phyloP scores from a whole-genome alignment of 1,140 invertebrate genomes.

The Caerostris extrusa region DNA sequence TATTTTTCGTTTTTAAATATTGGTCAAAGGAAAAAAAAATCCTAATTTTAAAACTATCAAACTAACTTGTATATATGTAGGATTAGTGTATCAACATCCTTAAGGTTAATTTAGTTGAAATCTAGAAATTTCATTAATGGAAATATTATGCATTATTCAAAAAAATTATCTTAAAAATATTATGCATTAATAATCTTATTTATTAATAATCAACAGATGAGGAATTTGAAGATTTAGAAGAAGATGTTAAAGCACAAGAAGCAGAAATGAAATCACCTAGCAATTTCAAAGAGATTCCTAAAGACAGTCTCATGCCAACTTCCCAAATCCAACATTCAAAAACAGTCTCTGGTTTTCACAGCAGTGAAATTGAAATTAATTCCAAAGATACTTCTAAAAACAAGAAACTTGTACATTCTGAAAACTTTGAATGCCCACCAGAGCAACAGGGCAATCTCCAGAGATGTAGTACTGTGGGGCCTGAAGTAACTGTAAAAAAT shows the following conservation, averaged over 20 bases:
- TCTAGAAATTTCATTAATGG: not conserved
- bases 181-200: not conserved
- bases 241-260: conserved; percentile 43
- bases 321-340: conserved; percentile 75
- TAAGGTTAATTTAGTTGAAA: too few relatives aligned
- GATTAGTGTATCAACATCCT: too few relatives aligned
- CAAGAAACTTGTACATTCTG: conserved; percentile 68
- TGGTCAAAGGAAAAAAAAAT: not conserved
- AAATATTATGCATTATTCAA: not conserved
- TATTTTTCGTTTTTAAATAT: not conserved
- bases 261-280: not conserved
- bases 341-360: conserved; percentile 70
- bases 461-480: conserved; percentile 69
- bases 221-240: conserved; percentile 60
- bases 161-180: not conserved
- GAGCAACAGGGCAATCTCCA: conserved; percentile 42
- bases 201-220: conserved; percentile 1
- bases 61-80: not conserved
- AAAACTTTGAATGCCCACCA: conserved; percentile 59
- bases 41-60: not conserved
- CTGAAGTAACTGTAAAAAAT: conserved; percentile 22
- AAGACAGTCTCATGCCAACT: conserved; percentile 69
- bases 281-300: conserved; percentile 40
- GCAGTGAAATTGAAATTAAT: not conserved
- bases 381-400: conserved; percentile 7